Conservation (phyloP, 2,113 vertebrate genomes). For the Cygnus atratus region DNA sequence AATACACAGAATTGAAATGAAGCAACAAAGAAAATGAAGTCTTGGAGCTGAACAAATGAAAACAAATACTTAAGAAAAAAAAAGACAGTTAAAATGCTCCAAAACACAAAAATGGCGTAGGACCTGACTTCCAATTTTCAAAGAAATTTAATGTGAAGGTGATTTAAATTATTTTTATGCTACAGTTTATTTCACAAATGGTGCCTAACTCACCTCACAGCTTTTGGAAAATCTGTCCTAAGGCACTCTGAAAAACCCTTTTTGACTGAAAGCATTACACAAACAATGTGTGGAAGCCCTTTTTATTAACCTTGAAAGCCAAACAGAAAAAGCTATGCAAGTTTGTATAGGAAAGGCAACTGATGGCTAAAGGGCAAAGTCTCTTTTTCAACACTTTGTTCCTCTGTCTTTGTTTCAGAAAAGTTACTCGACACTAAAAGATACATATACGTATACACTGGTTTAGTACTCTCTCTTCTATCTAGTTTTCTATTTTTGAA, state of each 20-base stretch:
- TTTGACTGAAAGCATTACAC: not conserved
- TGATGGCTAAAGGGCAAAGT: not conserved
- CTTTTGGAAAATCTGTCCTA: not conserved
- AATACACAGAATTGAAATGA: not conserved
- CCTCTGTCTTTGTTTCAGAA: not conserved
- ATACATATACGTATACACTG: not conserved
- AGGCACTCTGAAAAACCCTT: not conserved
- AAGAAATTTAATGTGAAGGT: not conserved
- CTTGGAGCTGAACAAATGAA: not conserved
- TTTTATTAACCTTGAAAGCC: not conserved
- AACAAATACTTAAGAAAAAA: not conserved
- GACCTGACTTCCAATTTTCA: not conserved
- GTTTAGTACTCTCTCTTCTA: not conserved
- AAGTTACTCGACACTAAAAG: not conserved
- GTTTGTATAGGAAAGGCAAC: not conserved
- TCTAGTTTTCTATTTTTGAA: not conserved
- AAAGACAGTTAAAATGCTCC: not conserved
- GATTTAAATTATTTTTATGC: not conserved
- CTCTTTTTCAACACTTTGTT: not conserved
- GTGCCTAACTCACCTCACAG: not conserved
- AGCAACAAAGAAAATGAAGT: not conserved
- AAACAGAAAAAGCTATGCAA: not conserved
- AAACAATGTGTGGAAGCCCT: not conserved
- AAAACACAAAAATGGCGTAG: not conserved
- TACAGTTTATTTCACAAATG: not conserved